Evolutionary conservation across 2,113 vertebrate genomes (phyloP).

Genomic region (Columba janthina): DNA sequence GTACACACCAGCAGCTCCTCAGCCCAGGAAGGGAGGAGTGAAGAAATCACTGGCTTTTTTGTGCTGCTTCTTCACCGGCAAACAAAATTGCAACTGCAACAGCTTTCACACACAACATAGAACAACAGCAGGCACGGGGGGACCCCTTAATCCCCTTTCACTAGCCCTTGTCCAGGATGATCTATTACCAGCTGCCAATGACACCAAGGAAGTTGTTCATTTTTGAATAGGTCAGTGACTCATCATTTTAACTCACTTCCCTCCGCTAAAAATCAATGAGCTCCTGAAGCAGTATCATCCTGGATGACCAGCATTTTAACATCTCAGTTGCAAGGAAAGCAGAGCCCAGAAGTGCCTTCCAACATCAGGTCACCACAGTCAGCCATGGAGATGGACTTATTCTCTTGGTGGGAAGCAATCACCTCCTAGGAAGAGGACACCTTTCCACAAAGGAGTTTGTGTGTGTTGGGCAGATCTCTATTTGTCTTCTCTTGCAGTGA

Average conservation of each 20-base stretch:
- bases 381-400: neutral
- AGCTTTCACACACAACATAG: neutral
- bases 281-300: conserved; percentile 11
- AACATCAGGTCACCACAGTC: neutral
- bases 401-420: neutral
- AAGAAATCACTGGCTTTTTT: neutral
- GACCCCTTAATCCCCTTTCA: neutral
- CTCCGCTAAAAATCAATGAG: neutral
- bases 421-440: neutral
- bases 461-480: neutral
- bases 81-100: neutral
- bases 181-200: neutral
- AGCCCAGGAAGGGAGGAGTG: neutral
- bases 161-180: neutral
- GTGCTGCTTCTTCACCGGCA: neutral
- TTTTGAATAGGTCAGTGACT: neutral
- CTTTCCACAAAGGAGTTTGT: neutral
- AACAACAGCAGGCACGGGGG: neutral
- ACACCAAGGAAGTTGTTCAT: neutral
- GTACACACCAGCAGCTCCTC: neutral
- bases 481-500: neutral
- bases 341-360: neutral
- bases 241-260: conserved; percentile 42
- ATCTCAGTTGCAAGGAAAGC: neutral
- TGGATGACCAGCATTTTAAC: neutral